Base-by-base conservation (phyloP, 2,113 vertebrate species). In the Alligator sinensis region DNA sequence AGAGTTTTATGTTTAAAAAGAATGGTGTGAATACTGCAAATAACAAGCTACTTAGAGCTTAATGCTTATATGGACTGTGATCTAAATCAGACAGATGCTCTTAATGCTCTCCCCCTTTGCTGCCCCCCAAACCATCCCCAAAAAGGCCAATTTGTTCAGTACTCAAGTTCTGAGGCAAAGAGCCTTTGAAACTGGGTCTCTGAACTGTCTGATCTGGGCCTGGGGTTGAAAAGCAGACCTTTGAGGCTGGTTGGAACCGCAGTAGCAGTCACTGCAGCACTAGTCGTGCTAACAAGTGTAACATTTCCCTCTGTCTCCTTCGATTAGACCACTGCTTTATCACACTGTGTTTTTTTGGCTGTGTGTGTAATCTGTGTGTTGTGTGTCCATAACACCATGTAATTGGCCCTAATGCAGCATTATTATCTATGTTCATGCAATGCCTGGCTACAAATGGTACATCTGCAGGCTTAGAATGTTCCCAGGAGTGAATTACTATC, bases 371-470 rank as follows among this genome's bases (percentile, higher is more conserved):
- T 96, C 96, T 88, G 57, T 6, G 38, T 95, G 96, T 94, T 96
- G 96, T 97, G 97, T 97, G 97, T 94, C 98, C 97, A 90, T 91
- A 97, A 97, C 95, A 97, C 97, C 97, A 96, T 97, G 97, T 98
- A 98, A 98, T 98, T 98, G 96, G 97, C 96, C 96, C 96, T 98
- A 98, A 98, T 97, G 96, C 92, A 97, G 95, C 90, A 95, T 96
- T 92, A 97, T 97, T 96, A 98, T 98, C 97, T 96, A 57, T 63
- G 89, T 90, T 91, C 95, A 94, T 93, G 96, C 92, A 95, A 89
- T 25, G 90, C 81, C 88, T 90, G 96, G 97, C 96, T 97, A 90
- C 88, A 96, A 96, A 95, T 94, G 96, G 95, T 88, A 89, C 91
- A 93, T 95, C 92, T 94, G 94, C 86, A 92, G 83, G 59, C 84